A percentile compares a stretch with the other conserved stretches of the same genome.
Evolutionary conservation across 2,797 vertebrate species (phyloP).

Genomic region (Selene dorsalis): DNA sequence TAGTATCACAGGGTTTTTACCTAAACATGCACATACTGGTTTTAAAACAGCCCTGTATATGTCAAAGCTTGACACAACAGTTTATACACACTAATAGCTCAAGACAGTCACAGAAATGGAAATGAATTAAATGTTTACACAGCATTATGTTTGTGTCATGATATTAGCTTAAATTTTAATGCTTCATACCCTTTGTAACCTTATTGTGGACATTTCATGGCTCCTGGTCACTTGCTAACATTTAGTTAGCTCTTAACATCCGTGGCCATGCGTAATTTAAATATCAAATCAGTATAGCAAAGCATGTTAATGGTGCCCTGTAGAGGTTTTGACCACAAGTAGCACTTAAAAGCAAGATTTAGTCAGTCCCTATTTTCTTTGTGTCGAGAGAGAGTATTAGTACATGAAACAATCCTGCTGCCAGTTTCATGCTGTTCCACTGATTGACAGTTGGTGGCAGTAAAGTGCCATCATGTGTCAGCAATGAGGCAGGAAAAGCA

Average conservation of each 20-base stretch:
- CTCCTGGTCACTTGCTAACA: too few relatives aligned
- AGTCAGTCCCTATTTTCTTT: neutral
- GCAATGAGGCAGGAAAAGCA: neutral
- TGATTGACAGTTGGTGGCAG: conserved; percentile 17
- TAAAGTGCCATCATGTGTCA: conserved; percentile 3
- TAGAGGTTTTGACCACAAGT: neutral
- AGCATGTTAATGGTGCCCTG: neutral
- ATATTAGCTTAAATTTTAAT: too few relatives aligned
- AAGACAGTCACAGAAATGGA: too few relatives aligned
- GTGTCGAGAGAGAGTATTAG: too few relatives aligned
- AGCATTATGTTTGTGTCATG: too few relatives aligned
- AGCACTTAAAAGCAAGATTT: neutral
- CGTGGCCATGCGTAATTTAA: neutral
- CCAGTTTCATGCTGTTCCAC: neutral
- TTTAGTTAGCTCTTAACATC: neutral
- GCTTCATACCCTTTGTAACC: too few relatives aligned
- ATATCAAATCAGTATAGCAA: neutral
- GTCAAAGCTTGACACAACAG: neutral
- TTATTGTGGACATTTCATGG: too few relatives aligned
- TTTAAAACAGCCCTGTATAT: neutral
- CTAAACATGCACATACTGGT: neutral
- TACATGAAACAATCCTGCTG: neutral
- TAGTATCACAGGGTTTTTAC: neutral
- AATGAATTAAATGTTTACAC: too few relatives aligned
- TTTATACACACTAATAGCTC: neutral